phyloP scores from a whole-genome alignment of 2,888 invertebrate species.

The Volucella inanis region DNA sequence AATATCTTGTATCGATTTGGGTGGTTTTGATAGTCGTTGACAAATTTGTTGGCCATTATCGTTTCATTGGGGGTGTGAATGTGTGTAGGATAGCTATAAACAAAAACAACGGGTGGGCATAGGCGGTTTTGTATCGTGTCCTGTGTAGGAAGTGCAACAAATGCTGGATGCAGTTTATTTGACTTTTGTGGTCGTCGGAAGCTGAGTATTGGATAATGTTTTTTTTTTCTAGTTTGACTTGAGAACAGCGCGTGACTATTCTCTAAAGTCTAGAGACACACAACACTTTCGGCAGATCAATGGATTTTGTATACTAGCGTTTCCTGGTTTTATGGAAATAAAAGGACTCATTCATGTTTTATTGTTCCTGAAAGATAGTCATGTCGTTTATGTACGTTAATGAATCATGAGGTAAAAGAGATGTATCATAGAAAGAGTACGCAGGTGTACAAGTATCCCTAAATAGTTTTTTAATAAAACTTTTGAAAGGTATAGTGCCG shows the following conservation, averaged over 20 bases:
- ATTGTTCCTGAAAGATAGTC: background rate
- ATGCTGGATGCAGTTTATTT: constrained; percentile 45
- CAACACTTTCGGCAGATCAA: constrained; percentile 45
- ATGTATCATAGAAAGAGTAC: background rate
- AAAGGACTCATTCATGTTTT: constrained; percentile 20
- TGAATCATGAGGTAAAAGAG: background rate
- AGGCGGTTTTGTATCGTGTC: constrained; percentile 39
- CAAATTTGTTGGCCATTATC: constrained; percentile 65
- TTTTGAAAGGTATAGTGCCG: too few relatives aligned
- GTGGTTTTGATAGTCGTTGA: constrained; percentile 62
- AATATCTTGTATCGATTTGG: constrained; percentile 59
- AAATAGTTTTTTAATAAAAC: too few relatives aligned
- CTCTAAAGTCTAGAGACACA: constrained; percentile 7
- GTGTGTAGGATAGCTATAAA: constrained; percentile 76
- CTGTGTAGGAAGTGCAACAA: constrained; percentile 68
- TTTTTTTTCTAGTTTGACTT: constrained; percentile 14
- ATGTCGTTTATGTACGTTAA: background rate
- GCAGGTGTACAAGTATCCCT: constrained; percentile 5
- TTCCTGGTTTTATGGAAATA: background rate
- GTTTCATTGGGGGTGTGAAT: constrained; percentile 22
- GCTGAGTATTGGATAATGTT: constrained; percentile 16
- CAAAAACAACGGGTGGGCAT: constrained; percentile 80
- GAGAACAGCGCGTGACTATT: constrained; percentile 58
- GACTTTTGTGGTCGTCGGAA: constrained; percentile 57
- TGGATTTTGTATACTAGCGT: background rate